Percentiles rank a stretch among this genome's conserved stretches.
phyloP scores from a whole-genome alignment of 2,888 invertebrate species.

The Drosophila tanythrix region DNA sequence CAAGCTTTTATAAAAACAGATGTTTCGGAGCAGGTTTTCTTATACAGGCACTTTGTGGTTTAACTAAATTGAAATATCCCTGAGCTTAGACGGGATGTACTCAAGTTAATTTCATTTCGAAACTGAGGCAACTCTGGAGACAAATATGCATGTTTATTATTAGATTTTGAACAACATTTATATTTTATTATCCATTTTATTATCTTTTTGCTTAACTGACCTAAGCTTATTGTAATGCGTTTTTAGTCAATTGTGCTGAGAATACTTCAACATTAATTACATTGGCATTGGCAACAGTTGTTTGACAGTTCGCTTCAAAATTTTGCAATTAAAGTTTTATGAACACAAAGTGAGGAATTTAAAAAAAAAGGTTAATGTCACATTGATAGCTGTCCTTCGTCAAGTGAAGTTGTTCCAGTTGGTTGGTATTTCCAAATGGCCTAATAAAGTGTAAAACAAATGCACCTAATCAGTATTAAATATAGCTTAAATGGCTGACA shows the following conservation, averaged over 20 bases:
- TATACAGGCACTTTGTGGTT: too few species aligned
- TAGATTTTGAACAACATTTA: background rate
- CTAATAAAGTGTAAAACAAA: constrained; percentile 76
- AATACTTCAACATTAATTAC: constrained; percentile 46
- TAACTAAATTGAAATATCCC: background rate
- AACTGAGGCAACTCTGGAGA: background rate
- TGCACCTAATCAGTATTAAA: constrained; percentile 57
- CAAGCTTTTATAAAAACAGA: background rate
- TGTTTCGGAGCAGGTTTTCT: background rate
- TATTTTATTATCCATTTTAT: background rate
- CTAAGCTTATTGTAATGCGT: background rate
- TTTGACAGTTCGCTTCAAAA: constrained; percentile 57
- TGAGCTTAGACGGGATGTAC: background rate
- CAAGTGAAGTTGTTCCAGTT: constrained; percentile 14
- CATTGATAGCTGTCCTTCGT: constrained; percentile 16
- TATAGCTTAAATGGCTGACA: constrained; percentile 18
- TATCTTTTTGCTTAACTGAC: background rate
- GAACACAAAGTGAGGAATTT: constrained; percentile 29
- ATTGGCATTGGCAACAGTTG: constrained; percentile 24
- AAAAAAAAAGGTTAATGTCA: constrained; percentile 21
- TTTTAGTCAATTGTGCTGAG: background rate
- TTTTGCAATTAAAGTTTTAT: constrained; percentile 39
- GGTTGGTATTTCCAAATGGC: constrained; percentile 63
- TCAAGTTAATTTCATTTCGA: background rate
- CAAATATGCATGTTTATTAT: background rate